phyloP scores from a whole-genome alignment of 2,888 invertebrate genomes.

The Adelphocoris suturalis region DNA sequence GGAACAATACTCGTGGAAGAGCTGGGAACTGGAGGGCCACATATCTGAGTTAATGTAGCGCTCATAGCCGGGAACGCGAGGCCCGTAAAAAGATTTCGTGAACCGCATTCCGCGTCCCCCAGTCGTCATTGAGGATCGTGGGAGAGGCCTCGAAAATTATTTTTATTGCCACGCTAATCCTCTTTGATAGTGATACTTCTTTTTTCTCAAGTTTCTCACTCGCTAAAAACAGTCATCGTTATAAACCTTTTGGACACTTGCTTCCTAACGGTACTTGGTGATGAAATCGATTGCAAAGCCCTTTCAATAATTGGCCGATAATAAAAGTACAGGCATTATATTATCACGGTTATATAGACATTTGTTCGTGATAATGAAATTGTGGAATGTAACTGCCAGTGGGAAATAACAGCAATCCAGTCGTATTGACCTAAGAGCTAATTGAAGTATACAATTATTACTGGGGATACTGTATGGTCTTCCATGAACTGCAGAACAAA shows the following conservation, averaged over 20 bases:
- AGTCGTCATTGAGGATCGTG: constrained; percentile 66
- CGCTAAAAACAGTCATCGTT: constrained; percentile 40
- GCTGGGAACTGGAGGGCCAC: constrained; percentile 38
- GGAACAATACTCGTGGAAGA: constrained; percentile 60
- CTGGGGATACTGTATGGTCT: too few species aligned
- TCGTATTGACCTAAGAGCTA: too few species aligned
- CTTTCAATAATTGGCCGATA: background rate
- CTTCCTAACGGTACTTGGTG: background rate
- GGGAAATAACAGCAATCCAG: too few species aligned
- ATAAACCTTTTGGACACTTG: constrained; percentile 21
- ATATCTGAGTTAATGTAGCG: constrained; percentile 61
- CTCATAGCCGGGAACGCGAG: background rate
- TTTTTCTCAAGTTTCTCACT: background rate
- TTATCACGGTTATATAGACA: background rate
- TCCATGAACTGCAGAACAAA: too few species aligned
- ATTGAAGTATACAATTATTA: too few species aligned
- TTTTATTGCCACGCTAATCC: constrained; percentile 68
- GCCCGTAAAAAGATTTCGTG: constrained; percentile 57
- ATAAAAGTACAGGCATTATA: background rate
- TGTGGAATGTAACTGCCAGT: too few species aligned
- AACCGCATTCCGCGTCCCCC: constrained; percentile 54
- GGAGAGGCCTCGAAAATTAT: constrained; percentile 68
- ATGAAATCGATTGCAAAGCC: background rate
- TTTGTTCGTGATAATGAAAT: too few species aligned
- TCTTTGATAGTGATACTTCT: constrained; percentile 19